Evolutionary conservation across 2,113 vertebrate species (phyloP).

Genomic region (Zapornia atra): DNA sequence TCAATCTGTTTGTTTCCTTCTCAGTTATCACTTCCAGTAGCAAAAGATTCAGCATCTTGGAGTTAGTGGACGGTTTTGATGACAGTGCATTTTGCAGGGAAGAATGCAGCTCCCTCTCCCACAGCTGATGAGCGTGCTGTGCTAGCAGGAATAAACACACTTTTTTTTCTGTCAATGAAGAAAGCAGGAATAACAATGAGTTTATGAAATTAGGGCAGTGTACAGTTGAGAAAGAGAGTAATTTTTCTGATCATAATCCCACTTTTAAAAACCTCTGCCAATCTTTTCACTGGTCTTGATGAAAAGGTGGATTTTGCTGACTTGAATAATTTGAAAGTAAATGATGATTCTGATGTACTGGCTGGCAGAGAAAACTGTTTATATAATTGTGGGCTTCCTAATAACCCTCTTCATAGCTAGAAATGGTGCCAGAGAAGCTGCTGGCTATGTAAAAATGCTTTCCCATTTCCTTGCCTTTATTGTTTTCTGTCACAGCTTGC

Average conservation of each 20-base stretch:
- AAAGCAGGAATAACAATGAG: neutral
- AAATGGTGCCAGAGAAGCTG: conserved; percentile 62
- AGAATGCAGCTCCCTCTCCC: neutral
- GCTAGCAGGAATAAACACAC: neutral
- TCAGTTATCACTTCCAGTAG: neutral
- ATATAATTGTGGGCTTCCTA: conserved; percentile 60
- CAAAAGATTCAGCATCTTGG: neutral
- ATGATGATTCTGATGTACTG: conserved; percentile 20
- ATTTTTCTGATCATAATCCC: conserved; percentile 15
- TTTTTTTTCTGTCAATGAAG: neutral
- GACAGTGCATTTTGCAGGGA: neutral
- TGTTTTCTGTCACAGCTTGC: conserved; percentile 58
- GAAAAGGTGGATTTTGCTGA: conserved; percentile 59
- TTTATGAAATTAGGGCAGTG: conserved; percentile 25
- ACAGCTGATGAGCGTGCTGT: rapidly evolving
- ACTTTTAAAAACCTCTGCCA: conserved; percentile 21
- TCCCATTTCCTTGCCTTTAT: conserved; percentile 45
- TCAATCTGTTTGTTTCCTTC: neutral
- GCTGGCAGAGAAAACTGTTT: conserved; percentile 56
- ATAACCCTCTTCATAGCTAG: conserved; percentile 56
- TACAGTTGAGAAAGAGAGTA: neutral
- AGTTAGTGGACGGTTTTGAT: neutral
- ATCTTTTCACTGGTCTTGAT: neutral
- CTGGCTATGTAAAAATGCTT: conserved; percentile 48
- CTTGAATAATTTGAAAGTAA: conserved; percentile 38